phyloP scores from a whole-genome alignment of 2,888 invertebrate genomes.

The Polydrusus tereticollis region DNA sequence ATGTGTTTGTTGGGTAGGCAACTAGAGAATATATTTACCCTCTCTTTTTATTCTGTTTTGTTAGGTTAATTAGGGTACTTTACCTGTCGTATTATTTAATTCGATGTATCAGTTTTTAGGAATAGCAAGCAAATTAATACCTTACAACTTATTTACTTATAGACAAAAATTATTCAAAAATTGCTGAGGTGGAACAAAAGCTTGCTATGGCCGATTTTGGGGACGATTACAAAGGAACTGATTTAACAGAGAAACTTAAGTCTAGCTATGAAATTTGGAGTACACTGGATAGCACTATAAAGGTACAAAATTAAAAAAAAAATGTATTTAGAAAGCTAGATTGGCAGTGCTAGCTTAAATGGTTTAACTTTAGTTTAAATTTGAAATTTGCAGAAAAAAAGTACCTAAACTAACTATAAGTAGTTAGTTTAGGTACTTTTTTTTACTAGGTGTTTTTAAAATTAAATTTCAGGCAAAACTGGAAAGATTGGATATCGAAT shows the following conservation, averaged over 20 bases:
- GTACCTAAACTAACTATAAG: background rate
- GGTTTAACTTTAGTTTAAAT: background rate
- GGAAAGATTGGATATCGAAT: conserved; percentile 54
- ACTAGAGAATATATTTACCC: too few relatives aligned
- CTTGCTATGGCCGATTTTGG: conserved; percentile 77
- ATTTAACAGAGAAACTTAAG: conserved; percentile 60
- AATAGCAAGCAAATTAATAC: background rate
- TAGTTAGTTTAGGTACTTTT: too few relatives aligned
- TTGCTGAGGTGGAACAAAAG: conserved; percentile 73
- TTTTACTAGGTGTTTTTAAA: too few relatives aligned
- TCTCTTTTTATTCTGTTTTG: too few relatives aligned
- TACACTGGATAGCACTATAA: conserved; percentile 69
- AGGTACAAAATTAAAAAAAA: conserved; percentile 60
- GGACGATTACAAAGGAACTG: conserved; percentile 73
- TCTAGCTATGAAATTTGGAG: conserved; percentile 66
- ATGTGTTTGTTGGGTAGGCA: too few relatives aligned
- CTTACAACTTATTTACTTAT: conserved; percentile 26
- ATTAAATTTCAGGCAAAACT: conserved; percentile 51
- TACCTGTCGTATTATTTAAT: too few relatives aligned
- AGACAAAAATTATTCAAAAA: conserved; percentile 73
- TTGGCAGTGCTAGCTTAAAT: too few relatives aligned
- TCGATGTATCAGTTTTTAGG: too few relatives aligned
- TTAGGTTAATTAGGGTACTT: too few relatives aligned
- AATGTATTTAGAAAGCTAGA: too few relatives aligned
- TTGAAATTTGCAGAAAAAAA: background rate